Evolutionary conservation across 1,140 invertebrate genomes (phyloP).

Genomic region (Drosophila ogumai): DNA sequence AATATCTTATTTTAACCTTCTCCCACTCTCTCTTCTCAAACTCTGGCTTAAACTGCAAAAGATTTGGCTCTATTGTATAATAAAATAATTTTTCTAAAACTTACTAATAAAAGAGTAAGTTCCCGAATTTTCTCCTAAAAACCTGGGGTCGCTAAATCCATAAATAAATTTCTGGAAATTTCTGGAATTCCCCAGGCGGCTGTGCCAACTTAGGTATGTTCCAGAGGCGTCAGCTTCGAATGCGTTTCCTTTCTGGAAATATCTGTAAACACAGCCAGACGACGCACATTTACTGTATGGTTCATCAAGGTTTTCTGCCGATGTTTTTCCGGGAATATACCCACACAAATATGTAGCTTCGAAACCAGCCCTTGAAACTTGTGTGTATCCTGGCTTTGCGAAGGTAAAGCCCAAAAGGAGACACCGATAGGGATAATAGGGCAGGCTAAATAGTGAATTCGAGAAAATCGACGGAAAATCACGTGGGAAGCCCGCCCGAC

Average conservation of each 20-base stretch:
- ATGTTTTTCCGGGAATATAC: conserved; percentile 54
- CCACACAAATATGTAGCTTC: conserved; percentile 68
- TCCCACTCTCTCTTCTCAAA: neutral
- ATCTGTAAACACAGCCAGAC: conserved; percentile 14
- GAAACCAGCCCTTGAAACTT: conserved; percentile 58
- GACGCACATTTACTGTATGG: conserved; percentile 13
- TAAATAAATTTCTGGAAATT: neutral
- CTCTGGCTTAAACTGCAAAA: neutral
- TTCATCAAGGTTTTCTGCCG: conserved; percentile 26
- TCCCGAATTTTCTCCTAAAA: neutral
- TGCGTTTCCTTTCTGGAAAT: conserved; percentile 27
- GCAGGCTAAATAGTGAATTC: conserved; percentile 57
- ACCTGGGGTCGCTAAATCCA: neutral
- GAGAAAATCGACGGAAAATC: conserved; percentile 62
- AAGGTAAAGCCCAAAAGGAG: conserved; percentile 76
- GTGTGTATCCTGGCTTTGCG: conserved; percentile 60
- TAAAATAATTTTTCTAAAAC: no score
- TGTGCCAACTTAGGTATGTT: neutral
- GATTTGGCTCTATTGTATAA: neutral
- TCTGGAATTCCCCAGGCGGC: neutral
- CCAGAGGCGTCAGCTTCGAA: conserved; percentile 2
- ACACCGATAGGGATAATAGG: conserved; percentile 47
- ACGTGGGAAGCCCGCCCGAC: conserved; percentile 71
- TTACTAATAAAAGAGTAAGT: neutral
- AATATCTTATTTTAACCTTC: neutral